Evolutionary conservation across 2,888 invertebrate species (phyloP), one percentile per base, ranked within the genome.

Genomic region (Pheosia gnoma): DNA sequence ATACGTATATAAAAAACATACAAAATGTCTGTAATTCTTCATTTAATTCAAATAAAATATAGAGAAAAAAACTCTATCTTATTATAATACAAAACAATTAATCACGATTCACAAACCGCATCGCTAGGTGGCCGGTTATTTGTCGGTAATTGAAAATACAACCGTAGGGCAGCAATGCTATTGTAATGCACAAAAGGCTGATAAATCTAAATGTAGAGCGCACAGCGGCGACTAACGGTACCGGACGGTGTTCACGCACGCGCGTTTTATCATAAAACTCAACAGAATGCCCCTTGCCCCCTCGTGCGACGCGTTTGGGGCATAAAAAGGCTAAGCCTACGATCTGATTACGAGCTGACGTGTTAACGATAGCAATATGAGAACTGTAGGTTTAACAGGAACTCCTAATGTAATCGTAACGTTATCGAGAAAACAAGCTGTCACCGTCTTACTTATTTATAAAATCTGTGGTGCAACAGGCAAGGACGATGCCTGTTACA

Each of bases 141-240:
- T 55, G 39, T 55, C 38, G 13, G 55, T 55, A 55, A 55, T 38
- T 55, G 55, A 55, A 55, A 55, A 39, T 55, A 55, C 55, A 8
- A 39, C 55, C 39, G 39, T 55, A 39, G 55, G 38, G 38, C 36
- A 39, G 55, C 55, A n/a, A n/a, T 7, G 51, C 59, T 62, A 67
- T 68, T 72, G 71, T 71, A 66, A 65, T 55, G 65, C 72, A 75
- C 71, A 66, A 56, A 68, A 65, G 66, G 36, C 65, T 66, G 68
- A 79, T 78, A 79, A 81, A 78, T 75, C 60, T 66, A 74, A 74
- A 79, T 81, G 68, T 77, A 61, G 75, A 75, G 75, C 71, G 71
- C 72, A 57, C 63, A 69, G 61, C 62, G 68, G 70, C 57, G 55
- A 57, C 59, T 83, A 82, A 81, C 83, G 80, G 82, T 58, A 74